These are phyloP conservation scores for Himalopsyche anomala DNA, from an alignment of 2,888 invertebrate species.

Conservation along the genomic window DNA sequence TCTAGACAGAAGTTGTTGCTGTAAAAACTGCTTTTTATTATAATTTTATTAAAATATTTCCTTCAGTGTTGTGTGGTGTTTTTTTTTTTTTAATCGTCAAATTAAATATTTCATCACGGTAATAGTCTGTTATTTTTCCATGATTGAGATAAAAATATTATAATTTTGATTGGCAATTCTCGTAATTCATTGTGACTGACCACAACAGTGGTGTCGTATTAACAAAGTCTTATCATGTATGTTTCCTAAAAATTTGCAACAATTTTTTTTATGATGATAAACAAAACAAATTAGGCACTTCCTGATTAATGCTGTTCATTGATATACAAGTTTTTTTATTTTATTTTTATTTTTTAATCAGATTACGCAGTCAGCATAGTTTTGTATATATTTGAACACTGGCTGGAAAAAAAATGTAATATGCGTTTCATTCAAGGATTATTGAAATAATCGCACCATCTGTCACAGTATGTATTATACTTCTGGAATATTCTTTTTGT, in stretches of 20 bases:
- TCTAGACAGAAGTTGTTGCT: too few relatives aligned
- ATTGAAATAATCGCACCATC: neutral
- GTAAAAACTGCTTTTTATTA: too few relatives aligned
- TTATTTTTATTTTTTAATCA: neutral
- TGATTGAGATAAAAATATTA: too few relatives aligned
- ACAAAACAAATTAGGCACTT: conserved; percentile 13
- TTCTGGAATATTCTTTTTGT: too few relatives aligned
- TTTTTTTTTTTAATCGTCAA: too few relatives aligned
- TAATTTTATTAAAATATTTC: too few relatives aligned
- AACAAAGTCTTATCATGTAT: neutral
- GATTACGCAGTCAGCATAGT: neutral
- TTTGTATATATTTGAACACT: neutral
- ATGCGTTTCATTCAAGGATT: neutral
- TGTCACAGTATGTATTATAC: too few relatives aligned
- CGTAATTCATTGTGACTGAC: neutral
- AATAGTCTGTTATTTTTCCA: too few relatives aligned
- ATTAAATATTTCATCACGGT: too few relatives aligned
- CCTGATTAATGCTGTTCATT: conserved; percentile 17
- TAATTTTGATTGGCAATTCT: too few relatives aligned
- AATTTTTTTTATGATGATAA: neutral
- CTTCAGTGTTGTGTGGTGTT: too few relatives aligned
- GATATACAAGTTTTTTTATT: neutral
- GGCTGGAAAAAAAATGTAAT: neutral
- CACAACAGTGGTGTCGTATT: neutral
- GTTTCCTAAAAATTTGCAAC: neutral